Base-by-base conservation (phyloP, 1,140 invertebrate genomes). In the Chironomus tepperi region DNA sequence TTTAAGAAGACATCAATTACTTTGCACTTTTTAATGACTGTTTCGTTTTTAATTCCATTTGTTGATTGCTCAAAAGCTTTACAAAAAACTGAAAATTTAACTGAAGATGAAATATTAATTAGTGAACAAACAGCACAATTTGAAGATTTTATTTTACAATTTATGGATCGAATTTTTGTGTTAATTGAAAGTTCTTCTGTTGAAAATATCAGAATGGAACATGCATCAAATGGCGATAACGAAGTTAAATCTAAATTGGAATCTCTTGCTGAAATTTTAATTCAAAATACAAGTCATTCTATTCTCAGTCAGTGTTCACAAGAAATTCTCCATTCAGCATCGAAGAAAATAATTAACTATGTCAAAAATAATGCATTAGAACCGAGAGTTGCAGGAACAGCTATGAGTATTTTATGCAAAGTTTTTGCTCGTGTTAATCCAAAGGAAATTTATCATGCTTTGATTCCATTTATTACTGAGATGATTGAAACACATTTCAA, bases 121-220 rank as follows among this genome's bases (percentile, higher is more conserved):
- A 94, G 92, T 81, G 88, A 90, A 76, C 88, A 90, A 16, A 94
- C 94, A 0, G 91, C 91, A 0, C 87, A 90, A 75, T 91, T 97
- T 78, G 94, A 97, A 84, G 92, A 94, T 79, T 96, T 97, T 81
- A 87, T 96, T 3, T 78, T 96, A 8, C 90, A 95, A 79, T 94
- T 96, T 79, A 83, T 98, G 73, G 93, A 96, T 77, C 89, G 88
- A 70, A 82, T 92, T 74, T 92, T 93, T 78, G 79, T 83, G 0
- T 84, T 93, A 6, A 89, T 95, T 74, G 92, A 95, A 78, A 91
- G 88, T 1, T 90, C 88, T 76, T 85, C 88, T 0, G 81, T 89
- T 65, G 91, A 92, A 75, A 86, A 87, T 65, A 88, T 89, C 0
- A 81, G 89, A 75, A 82, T 89, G 75, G 89, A 91, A 78, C 85